Evolutionary conservation across 2,888 invertebrate genomes (phyloP).

Genomic region (Heliconius sara): DNA sequence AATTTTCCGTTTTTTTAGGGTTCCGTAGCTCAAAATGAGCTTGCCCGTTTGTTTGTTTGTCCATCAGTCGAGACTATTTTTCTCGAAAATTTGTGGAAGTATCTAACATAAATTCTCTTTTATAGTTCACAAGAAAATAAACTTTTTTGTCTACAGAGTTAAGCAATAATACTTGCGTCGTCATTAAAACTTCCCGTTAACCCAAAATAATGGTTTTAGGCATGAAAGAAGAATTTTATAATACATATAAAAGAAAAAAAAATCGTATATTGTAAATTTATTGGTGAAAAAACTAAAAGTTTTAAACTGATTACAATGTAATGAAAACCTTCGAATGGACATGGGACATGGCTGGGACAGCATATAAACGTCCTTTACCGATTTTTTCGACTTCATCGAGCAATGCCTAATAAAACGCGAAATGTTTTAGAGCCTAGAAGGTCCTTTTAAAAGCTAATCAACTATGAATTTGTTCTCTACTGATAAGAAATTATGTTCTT

Average conservation of each 20-base stretch:
- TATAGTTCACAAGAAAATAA: too few species aligned
- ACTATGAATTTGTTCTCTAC: constrained; percentile 4
- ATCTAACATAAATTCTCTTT: too few species aligned
- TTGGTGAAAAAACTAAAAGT: background rate
- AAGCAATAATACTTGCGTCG: too few species aligned
- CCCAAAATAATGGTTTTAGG: too few species aligned
- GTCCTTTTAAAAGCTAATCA: constrained; percentile 12
- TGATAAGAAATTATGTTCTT: constrained; percentile 8
- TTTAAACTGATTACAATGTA: background rate
- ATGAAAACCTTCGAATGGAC: background rate
- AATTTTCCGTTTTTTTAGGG: background rate
- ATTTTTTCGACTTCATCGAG: constrained; percentile 12
- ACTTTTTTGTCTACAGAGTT: too few species aligned
- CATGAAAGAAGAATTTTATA: too few species aligned
- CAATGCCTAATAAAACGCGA: constrained; percentile 10
- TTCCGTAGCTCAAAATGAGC: background rate
- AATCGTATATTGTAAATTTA: too few species aligned
- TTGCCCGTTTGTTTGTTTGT: too few species aligned
- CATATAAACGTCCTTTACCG: background rate
- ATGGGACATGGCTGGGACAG: background rate
- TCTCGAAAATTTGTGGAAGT: too few species aligned
- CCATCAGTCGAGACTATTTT: too few species aligned
- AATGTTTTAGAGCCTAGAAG: constrained; percentile 5
- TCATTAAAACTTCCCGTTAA: too few species aligned
- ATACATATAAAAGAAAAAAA: too few species aligned